Evolutionary conservation across 1,140 invertebrate species (phyloP).

Genomic region (Lysiphlebus fabarum): DNA sequence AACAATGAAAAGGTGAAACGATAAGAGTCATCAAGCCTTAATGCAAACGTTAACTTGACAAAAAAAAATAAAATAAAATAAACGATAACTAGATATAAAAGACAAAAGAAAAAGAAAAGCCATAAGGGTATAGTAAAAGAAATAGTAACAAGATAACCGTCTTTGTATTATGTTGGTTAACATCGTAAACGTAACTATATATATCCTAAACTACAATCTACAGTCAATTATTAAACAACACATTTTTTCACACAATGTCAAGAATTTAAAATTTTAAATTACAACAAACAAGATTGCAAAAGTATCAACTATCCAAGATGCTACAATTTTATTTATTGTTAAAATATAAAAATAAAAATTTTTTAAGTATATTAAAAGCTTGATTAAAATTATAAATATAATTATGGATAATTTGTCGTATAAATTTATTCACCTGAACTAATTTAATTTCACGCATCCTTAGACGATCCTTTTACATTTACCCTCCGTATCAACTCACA

Average conservation of each 20-base stretch:
- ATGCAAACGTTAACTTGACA: no score
- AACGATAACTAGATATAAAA: no score
- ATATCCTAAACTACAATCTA: constrained; percentile 31
- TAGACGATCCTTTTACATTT: neutral
- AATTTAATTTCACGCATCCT: constrained; percentile 14
- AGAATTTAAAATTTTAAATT: neutral
- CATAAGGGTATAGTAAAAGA: neutral
- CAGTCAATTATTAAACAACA: constrained; percentile 13
- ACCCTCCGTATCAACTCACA: no score
- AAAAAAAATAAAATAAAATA: no score
- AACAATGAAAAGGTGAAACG: no score
- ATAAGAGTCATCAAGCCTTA: no score
- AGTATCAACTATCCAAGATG: no score
- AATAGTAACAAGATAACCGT: constrained; percentile 14
- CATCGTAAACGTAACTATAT: constrained; percentile 30
- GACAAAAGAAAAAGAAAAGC: no score
- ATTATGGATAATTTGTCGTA: neutral
- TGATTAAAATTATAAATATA: neutral
- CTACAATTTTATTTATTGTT: no score
- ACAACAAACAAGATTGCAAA: no score
- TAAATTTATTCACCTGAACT: constrained; percentile 11
- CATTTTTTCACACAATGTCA: neutral
- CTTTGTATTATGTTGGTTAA: constrained; percentile 32
- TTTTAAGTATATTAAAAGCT: no score
- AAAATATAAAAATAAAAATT: no score